A percentile compares a stretch with the other conserved stretches of the same genome.
Evolutionary conservation across 1,140 invertebrate genomes (phyloP).

Genomic region (Nylanderia fulva): DNA sequence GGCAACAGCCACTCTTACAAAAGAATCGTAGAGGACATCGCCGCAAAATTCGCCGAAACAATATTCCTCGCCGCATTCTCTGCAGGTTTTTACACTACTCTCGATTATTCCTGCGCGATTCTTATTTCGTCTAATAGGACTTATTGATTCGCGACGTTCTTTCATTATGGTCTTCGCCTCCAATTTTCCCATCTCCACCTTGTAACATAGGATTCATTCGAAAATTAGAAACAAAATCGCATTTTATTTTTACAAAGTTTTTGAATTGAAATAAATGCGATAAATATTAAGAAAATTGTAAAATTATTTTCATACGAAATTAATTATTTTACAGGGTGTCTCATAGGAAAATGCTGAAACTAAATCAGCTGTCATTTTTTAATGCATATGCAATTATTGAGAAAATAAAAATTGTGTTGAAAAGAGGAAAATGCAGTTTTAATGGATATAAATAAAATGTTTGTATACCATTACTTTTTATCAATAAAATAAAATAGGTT

Average conservation of each 20-base stretch:
- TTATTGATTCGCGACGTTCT: slow-evolving; percentile 88
- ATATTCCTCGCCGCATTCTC: slow-evolving; percentile 94
- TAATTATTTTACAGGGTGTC: too few relatives aligned
- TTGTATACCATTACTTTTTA: too few relatives aligned
- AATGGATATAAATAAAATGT: too few relatives aligned
- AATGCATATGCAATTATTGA: too few relatives aligned
- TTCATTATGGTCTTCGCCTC: slow-evolving; percentile 89
- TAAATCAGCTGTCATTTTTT: too few relatives aligned
- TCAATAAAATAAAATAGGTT: too few relatives aligned
- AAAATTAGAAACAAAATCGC: neutral
- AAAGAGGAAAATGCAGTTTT: too few relatives aligned
- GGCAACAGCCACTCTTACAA: slow-evolving; percentile 75
- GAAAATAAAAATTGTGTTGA: too few relatives aligned
- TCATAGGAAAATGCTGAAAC: too few relatives aligned
- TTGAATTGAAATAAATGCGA: neutral
- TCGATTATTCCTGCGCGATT: slow-evolving; percentile 93
- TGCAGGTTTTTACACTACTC: slow-evolving; percentile 90
- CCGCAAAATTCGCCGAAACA: slow-evolving; percentile 89
- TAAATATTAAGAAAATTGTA: neutral
- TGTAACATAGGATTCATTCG: neutral
- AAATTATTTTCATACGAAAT: neutral
- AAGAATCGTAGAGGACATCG: slow-evolving; percentile 86
- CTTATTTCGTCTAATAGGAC: slow-evolving; percentile 90
- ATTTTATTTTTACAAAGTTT: neutral
- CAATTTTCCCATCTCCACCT: slow-evolving; percentile 93